These are phyloP conservation scores for Cephus sareptanus DNA, from an alignment of 2,888 invertebrate genomes.

Conservation along the genomic window DNA sequence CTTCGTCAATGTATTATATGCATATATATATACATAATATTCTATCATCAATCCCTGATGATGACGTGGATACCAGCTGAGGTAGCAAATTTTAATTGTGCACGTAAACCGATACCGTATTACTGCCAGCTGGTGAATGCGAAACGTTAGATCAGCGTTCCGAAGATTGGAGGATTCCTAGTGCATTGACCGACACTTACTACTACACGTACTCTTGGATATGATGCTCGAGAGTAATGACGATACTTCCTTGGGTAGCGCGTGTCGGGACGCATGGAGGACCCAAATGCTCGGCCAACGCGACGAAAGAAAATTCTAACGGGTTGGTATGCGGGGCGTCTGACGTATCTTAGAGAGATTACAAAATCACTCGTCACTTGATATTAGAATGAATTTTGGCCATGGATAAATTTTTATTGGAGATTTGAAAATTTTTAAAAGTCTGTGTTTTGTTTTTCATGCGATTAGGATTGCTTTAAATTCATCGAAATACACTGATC, in stretches of 20 bases:
- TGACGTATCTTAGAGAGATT: not conserved
- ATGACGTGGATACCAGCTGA: not conserved
- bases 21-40: not conserved
- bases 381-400: not conserved
- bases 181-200: conserved; percentile 2
- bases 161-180: not conserved
- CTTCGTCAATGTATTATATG: not conserved
- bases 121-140: not conserved
- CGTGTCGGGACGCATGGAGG: not conserved
- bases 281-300: not conserved
- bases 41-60: not conserved
- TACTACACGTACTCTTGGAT: not conserved
- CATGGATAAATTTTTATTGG: too few species aligned
- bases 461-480: not conserved
- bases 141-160: conserved; percentile 10
- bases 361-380: not conserved
- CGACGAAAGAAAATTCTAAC: not conserved
- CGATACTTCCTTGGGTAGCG: not conserved
- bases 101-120: not conserved
- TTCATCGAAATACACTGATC: not conserved
- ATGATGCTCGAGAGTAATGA: not conserved
- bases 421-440: not conserved
- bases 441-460: not conserved
- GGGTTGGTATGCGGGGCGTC: not conserved
- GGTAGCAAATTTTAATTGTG: not conserved